These are phyloP conservation scores for Chionodraco myersi DNA, from an alignment of 2,113 vertebrate genomes.

Conservation along the genomic window DNA sequence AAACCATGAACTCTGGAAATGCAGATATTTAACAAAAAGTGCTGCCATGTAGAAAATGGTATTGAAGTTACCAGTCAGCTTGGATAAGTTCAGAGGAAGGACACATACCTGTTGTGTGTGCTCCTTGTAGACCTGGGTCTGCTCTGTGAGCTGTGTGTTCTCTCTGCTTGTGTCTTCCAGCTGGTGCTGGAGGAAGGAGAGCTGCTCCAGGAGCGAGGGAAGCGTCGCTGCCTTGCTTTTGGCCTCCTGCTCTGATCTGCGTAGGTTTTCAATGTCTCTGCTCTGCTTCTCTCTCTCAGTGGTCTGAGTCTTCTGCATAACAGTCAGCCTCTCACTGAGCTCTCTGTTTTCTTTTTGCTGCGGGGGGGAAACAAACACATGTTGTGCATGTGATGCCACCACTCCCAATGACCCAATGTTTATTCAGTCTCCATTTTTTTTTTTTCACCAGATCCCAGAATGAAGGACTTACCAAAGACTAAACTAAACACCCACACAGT, in stretches of 20 bases:
- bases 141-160: slow-evolving; percentile 85
- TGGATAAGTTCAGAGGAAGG: background rate
- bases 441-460: background rate
- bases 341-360: slow-evolving; percentile 94
- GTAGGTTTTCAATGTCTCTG: slow-evolving; percentile 87
- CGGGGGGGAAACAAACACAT: slow-evolving; percentile 60
- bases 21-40: background rate
- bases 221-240: slow-evolving; percentile 83
- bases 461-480: slow-evolving; percentile 3
- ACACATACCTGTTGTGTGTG: slow-evolving; percentile 87
- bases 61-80: background rate
- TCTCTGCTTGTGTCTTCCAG: slow-evolving; percentile 86
- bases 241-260: slow-evolving; percentile 87
- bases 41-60: too few relatives aligned
- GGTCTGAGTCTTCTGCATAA: slow-evolving; percentile 79
- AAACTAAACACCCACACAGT: background rate
- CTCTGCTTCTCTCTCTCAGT: slow-evolving; percentile 88
- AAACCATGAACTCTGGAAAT: too few relatives aligned
- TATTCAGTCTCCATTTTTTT: background rate
- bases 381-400: slow-evolving; percentile 73
- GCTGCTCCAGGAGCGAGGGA: slow-evolving; percentile 90
- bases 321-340: slow-evolving; percentile 87
- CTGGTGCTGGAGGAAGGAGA: slow-evolving; percentile 88
- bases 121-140: slow-evolving; percentile 84
- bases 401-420: slow-evolving; percentile 52